A percentile compares a stretch with the other conserved stretches of the same genome.
These are phyloP conservation scores for Antrozous pallidus DNA, from an alignment of 2,797 vertebrate species.

Conservation along the genomic window DNA sequence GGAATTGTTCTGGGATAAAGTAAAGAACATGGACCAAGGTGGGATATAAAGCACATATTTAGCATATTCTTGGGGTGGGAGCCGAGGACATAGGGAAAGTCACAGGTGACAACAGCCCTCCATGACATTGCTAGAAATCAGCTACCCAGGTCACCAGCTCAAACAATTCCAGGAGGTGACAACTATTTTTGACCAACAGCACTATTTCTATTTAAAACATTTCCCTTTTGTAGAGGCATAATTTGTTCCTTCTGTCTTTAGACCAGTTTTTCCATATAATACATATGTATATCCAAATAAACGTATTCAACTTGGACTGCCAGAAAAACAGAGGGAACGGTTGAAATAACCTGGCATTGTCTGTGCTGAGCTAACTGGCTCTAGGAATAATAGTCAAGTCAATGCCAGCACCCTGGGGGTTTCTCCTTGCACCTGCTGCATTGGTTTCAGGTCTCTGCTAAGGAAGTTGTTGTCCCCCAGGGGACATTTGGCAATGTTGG, in stretches of 20 bases:
- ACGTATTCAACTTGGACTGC: background rate
- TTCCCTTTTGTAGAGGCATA: background rate
- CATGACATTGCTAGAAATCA: background rate
- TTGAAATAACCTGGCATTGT: background rate
- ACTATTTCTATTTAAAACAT: background rate
- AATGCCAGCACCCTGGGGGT: background rate
- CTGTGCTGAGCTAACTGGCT: background rate
- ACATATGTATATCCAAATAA: background rate
- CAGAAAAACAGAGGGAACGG: background rate
- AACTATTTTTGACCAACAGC: background rate
- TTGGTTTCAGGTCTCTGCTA: background rate
- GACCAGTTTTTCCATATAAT: background rate
- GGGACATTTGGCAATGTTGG: background rate
- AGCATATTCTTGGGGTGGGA: background rate
- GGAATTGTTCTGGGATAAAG: background rate
- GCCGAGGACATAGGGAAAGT: background rate
- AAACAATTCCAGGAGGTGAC: background rate
- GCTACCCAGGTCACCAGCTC: background rate
- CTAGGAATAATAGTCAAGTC: background rate
- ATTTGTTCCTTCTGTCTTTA: conserved; percentile 43
- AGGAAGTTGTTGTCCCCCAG: background rate
- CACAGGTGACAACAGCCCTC: background rate
- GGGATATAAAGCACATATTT: background rate
- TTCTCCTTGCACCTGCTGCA: background rate
- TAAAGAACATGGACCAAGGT: background rate